Base-by-base conservation (phyloP, 2,888 invertebrate species). In the Yponomeuta plumbellus region DNA sequence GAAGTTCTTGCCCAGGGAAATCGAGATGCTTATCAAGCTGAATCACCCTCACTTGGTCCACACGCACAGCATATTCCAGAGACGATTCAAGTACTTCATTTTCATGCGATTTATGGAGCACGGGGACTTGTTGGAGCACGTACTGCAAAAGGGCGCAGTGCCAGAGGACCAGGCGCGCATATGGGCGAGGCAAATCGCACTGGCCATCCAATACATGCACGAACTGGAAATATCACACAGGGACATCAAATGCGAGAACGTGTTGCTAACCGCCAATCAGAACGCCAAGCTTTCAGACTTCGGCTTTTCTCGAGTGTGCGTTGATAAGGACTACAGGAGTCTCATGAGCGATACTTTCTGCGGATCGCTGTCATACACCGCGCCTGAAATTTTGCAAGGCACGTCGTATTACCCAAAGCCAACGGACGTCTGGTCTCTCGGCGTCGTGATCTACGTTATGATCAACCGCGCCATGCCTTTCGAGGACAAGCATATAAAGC, bases 211-310 rank as follows among this genome's bases (percentile, higher is more conserved):
- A 76, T 96, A 96, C 78, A 91, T 96, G 77, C 96, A 96, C 77
- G 93, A 93, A 72, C 90, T 95, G 79, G 94, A 95, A 70, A 94
- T 96, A 67, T 94, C 95, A 0, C 96, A 96, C 79, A 90, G 96
- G 69, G 96, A 97, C 80, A 92, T 97, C 67, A 97, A 97, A 83
- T 96, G 96, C 77, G 96, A 97, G 84, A 97, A 97, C 77, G 93
- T 96, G n/a, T 84, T 95, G 1, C 86, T 96, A 10, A 95, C 95
- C 0, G 89, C 91, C 11, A 94, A 95, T 76, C 94, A 94, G 78
- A 96, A 96, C 75, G 92, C 96, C 4, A 97, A 97, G 80, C 79
- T 95, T 22, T 95, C 96, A 0, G 97, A 97, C 82, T 97, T 97
- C 76, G 97, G 97, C 3, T 97, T 97, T 79, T 93, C 96, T 0